Evolutionary conservation across 1,140 invertebrate species (phyloP), one percentile per base, ranked within the genome.

Genomic region (Globodera rostochiensis): DNA sequence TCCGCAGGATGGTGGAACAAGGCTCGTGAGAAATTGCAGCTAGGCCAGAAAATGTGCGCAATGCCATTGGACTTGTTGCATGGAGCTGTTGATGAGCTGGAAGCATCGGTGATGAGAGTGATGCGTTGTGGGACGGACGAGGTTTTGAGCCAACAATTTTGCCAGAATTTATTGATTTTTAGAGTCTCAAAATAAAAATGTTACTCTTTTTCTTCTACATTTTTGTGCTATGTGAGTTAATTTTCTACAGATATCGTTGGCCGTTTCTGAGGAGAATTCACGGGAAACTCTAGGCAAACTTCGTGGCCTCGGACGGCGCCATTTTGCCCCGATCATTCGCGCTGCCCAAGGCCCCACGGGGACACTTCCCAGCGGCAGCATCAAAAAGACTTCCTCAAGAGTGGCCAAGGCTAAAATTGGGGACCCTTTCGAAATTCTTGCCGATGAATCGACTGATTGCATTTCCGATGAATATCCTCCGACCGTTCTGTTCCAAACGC

Each of bases 21-120:
- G 80, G 84, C 84, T 15, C 74, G 85, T 9, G 84, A 85, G 7
- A 87, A 69, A 7, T 69, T 85, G 21, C 60, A 86, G 47, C 53
- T 85, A 15, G 84, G 84, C 8, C 46, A 84, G n/a, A 77, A 80
- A 49, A 85, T 73, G 47, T 74, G 76, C 45, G 84, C 84, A 13
- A 74, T 77, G 46, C 83, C 83, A 60, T 82, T 82, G 13, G 57
- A 67, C 80, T 81, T 81, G 50, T 13, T 74, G 50, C 74, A 77
- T 9, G n/a, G 47, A n/a, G 81, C 81, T 8, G 53, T 36, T 36
- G 81, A 82, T 47, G 81, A 79, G 79, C 25, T 81, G 15, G 80
- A 81, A 69, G 25, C 80, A 9, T 57, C 45, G 45, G 73, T 70
- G 21, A 60, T 81, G 74, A 45, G 9, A 49, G 66, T 76, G 13